phyloP scores from a whole-genome alignment of 2,797 vertebrate species.

The Eulemur albifrons region DNA sequence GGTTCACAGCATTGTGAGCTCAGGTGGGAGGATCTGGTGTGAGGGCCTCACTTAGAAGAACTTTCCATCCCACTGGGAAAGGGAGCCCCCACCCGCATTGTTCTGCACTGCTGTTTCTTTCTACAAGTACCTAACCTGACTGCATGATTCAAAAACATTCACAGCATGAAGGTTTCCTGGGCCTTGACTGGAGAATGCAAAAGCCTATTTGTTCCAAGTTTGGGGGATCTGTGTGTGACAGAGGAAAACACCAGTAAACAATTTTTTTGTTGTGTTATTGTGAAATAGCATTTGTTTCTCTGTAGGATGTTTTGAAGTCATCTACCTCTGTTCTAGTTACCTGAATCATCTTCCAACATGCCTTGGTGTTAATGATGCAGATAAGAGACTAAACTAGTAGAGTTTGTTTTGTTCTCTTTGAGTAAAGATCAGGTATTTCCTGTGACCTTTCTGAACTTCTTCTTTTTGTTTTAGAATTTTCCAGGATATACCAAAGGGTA shows the following conservation, averaged over 20 bases:
- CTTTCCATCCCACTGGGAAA: neutral
- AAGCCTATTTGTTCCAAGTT: neutral
- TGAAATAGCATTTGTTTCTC: neutral
- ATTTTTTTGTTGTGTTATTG: neutral
- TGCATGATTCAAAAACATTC: neutral
- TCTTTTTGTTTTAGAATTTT: slow-evolving; percentile 48
- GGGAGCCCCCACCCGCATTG: neutral
- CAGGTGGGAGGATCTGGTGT: neutral
- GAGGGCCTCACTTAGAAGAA: neutral
- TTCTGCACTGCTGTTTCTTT: neutral
- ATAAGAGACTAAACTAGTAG: neutral
- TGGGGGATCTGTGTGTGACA: neutral
- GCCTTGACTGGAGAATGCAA: neutral
- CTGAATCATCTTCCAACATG: neutral
- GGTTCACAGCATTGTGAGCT: neutral
- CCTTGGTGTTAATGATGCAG: neutral
- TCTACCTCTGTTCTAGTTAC: neutral
- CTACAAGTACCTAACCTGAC: neutral
- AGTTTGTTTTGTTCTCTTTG: neutral
- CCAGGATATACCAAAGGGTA: neutral
- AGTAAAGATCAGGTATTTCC: slow-evolving; percentile 11
- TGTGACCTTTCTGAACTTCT: slow-evolving; percentile 55
- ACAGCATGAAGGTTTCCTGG: neutral
- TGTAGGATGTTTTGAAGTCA: neutral
- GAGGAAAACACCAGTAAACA: neutral